Conservation (phyloP, 30 jellyfish, hydroid and myxozoan genomes). For the Turritopsis rubra region DNA sequence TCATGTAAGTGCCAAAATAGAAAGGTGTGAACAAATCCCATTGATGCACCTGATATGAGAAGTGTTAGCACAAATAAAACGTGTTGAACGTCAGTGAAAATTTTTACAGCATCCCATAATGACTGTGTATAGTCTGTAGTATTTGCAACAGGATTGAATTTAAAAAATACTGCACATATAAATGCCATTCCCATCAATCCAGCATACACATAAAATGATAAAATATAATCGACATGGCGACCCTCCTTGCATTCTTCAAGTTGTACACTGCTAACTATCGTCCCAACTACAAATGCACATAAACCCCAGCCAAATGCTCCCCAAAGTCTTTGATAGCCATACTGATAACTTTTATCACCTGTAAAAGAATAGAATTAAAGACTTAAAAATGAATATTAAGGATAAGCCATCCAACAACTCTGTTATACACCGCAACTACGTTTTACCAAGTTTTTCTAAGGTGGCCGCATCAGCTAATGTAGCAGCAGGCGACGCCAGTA, state of each 20-base stretch:
- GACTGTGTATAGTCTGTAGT: conserved; percentile 63
- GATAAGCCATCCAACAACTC: not conserved
- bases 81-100: conserved; percentile 81
- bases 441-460: conserved; percentile 74
- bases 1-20: conserved; percentile 97
- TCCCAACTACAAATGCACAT: conserved; percentile 94
- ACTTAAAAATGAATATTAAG: not conserved
- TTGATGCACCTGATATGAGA: conserved; percentile 85
- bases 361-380: not conserved
- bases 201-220: conserved; percentile 90
- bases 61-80: conserved; percentile 71
- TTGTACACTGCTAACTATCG: conserved; percentile 78
- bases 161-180: conserved; percentile 70
- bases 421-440: not conserved
- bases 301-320: conserved; percentile 99
- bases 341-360: conserved; percentile 80
- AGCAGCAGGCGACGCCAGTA: conserved; percentile 95
- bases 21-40: conserved; percentile 95
- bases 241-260: conserved; percentile 73
- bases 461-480: conserved; percentile 97
- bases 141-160: conserved; percentile 49
- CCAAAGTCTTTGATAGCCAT: conserved; percentile 97
- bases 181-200: conserved; percentile 84
- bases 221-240: conserved; percentile 80
- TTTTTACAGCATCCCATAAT: conserved; percentile 78